Percentiles rank a stretch among this genome's conserved stretches.
Evolutionary conservation across 2,113 vertebrate species (phyloP).

Genomic region (Periophthalmodon schlosseri): DNA sequence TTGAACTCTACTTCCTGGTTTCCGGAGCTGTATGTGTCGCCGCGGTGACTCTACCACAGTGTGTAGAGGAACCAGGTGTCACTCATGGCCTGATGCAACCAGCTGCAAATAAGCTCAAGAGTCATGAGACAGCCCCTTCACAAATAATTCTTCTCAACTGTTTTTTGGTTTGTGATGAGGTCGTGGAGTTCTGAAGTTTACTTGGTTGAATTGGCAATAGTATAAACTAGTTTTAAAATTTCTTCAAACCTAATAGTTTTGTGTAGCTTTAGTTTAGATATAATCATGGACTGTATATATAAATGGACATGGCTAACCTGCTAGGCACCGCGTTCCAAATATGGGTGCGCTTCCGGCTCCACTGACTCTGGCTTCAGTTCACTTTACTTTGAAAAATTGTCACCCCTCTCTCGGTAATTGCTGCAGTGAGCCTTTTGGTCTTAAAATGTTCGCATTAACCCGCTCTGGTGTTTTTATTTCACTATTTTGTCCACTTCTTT

Average conservation of each 20-base stretch:
- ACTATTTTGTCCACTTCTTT: no score
- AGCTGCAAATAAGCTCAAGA: slow-evolving; percentile 49
- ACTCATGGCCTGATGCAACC: slow-evolving; percentile 59
- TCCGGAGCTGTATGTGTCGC: slow-evolving; percentile 20
- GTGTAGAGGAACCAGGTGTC: slow-evolving; percentile 39
- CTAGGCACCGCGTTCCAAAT: no score
- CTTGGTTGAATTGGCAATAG: background rate
- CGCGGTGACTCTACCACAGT: slow-evolving; percentile 22
- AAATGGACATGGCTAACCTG: no score
- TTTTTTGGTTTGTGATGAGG: slow-evolving; percentile 41
- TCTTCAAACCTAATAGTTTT: background rate
- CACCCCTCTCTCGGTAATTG: no score
- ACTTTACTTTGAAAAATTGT: no score
- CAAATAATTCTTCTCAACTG: slow-evolving; percentile 32
- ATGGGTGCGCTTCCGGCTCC: no score
- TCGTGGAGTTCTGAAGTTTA: background rate
- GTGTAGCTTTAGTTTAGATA: background rate
- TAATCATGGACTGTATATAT: no score
- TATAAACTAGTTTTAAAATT: background rate
- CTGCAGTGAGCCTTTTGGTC: no score
- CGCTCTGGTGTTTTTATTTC: no score
- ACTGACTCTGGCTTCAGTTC: no score
- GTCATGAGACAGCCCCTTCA: slow-evolving; percentile 37
- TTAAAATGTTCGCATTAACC: no score
- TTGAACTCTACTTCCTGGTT: slow-evolving; percentile 13